Evolutionary conservation across 2,113 vertebrate species (phyloP), one percentile per base, ranked within the genome.

Genomic region (Himantopus leucocephalus): DNA sequence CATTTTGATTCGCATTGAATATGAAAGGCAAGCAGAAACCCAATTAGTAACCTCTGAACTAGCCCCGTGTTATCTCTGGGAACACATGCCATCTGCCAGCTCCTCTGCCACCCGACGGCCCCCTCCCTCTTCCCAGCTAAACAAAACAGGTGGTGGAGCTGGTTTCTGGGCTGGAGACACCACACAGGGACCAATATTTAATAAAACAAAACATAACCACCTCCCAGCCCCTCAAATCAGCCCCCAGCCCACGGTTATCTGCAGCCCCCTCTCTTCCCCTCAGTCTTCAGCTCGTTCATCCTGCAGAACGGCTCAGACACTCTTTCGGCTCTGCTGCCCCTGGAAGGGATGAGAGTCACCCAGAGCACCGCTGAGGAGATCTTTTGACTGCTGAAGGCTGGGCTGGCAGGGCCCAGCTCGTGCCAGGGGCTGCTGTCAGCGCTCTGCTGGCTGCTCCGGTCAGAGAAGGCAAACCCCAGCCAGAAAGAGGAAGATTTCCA

Each of bases 21-120:
- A 92, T n/a, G 76, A 97, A 97, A 93, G 55, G 93, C 85, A 85
- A 96, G 93, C 93, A 96, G 90, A 96, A 97, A 97, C 85, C 83
- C 97, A 98, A 90, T 97, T 97, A 96, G 96, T 94, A 85, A 96
- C 97, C 97, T 95, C 80, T 97, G 98, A 98, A 92, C 97, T 94
- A 17, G 24, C 72, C 89, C 68, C 0, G 3, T 62, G 84, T 96
- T 98, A 94, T 98, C 97, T 97, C 81, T 14, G 5, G 78, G 92
- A 97, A 63, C 95, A 97, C 81, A 32, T 90, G 91, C 91, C 95
- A 95, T 75, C 94, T 93, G 89, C 94, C 80, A 91, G 77, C 85
- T 92, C 84, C 59, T 68, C 52, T 0, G 0, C 37, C 30, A 5
- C 66, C n/a, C 48, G 2, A 34, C 0, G 0, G 63, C 14, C 58